Conservation (phyloP, 2,113 vertebrate species). For the Pica pica region DNA sequence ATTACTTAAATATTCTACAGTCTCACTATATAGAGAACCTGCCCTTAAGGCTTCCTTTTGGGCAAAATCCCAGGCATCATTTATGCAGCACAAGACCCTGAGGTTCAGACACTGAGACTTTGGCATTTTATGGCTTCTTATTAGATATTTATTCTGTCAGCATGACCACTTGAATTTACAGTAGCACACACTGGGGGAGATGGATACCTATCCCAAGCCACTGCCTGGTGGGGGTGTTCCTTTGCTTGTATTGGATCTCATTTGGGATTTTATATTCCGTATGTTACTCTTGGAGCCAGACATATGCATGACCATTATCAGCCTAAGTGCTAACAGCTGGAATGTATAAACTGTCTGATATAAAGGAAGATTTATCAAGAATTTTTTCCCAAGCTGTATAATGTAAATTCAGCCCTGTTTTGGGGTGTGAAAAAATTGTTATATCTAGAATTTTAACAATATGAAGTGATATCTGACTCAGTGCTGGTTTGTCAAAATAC, state of each 20-base stretch:
- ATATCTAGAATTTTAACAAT: neutral
- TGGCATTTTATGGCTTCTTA: neutral
- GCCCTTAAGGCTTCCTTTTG: neutral
- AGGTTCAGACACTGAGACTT: neutral
- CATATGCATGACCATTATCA: neutral
- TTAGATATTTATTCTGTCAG: slow-evolving; percentile 4
- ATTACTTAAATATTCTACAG: neutral
- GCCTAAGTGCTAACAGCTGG: neutral
- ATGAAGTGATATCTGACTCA: neutral
- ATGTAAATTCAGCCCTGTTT: neutral
- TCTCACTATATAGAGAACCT: neutral
- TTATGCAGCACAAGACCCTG: neutral
- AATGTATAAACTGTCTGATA: neutral
- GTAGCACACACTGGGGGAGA: neutral
- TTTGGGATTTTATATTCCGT: neutral
- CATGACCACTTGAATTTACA: neutral
- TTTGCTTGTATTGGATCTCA: neutral
- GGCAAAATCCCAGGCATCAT: neutral
- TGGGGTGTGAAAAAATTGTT: neutral
- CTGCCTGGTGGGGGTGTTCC: neutral
- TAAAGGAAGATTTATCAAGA: neutral
- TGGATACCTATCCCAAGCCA: neutral
- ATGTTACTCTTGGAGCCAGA: neutral
- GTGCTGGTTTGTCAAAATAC: neutral
- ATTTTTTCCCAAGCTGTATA: neutral